phyloP scores from a whole-genome alignment of 1,140 invertebrate species.

The Battus philenor region DNA sequence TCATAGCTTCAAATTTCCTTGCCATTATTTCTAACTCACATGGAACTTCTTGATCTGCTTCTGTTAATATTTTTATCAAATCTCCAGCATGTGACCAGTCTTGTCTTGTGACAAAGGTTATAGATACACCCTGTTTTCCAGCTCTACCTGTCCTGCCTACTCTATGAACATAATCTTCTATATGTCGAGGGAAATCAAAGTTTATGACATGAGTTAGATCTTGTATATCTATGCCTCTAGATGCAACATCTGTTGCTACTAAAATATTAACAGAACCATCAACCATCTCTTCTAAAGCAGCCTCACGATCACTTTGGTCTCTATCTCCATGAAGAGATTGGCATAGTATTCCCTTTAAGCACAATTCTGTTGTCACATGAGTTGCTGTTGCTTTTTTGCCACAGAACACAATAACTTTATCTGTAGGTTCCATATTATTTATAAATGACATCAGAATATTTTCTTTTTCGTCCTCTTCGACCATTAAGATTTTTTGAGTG shows the following conservation, averaged over 20 bases:
- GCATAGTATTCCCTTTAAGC: constrained; percentile 80
- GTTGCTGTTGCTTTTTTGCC: constrained; percentile 88
- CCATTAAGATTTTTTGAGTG: constrained; percentile 83
- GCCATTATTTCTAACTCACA: constrained; percentile 84
- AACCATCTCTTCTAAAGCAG: constrained; percentile 89
- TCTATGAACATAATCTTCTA: constrained; percentile 94
- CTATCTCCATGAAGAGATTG: constrained; percentile 93
- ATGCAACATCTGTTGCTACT: constrained; percentile 97
- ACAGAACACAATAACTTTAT: constrained; percentile 93
- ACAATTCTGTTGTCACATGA: constrained; percentile 87
- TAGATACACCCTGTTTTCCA: constrained; percentile 87
- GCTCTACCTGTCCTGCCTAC: constrained; percentile 93
- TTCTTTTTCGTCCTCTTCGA: constrained; percentile 82
- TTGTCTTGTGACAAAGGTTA: constrained; percentile 86
- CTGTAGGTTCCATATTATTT: constrained; percentile 79
- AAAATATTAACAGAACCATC: constrained; percentile 85
- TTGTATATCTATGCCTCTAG: constrained; percentile 93
- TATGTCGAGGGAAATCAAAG: constrained; percentile 92
- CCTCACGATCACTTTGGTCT: constrained; percentile 91
- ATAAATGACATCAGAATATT: constrained; percentile 76
- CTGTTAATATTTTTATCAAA: constrained; percentile 89
- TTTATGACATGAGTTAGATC: constrained; percentile 91
- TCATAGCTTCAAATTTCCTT: constrained; percentile 79
- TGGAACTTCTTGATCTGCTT: constrained; percentile 85
- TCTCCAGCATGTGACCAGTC: constrained; percentile 89